phyloP scores from a whole-genome alignment of 1,140 invertebrate species.

The Telenomus remus region DNA sequence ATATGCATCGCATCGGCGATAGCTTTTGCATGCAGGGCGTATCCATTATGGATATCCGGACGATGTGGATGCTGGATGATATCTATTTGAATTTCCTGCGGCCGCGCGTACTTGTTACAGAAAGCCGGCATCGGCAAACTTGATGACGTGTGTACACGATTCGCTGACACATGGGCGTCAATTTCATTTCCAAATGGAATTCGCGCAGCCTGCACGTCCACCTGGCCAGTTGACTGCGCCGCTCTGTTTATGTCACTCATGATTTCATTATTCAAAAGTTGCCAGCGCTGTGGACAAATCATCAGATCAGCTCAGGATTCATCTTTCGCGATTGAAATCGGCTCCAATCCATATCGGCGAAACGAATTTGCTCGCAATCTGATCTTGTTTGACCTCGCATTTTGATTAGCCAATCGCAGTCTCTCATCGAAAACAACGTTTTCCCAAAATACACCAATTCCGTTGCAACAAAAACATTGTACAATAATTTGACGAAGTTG shows the following conservation, averaged over 20 bases:
- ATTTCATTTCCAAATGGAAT: constrained; percentile 56
- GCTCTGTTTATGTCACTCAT: constrained; percentile 38
- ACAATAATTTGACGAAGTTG: no score
- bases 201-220: constrained; percentile 7
- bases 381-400: no score
- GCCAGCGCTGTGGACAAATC: constrained; percentile 28
- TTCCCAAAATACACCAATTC: no score
- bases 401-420: no score
- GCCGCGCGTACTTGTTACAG: constrained; percentile 52
- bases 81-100: constrained; percentile 57
- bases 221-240: no score
- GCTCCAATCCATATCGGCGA: not conserved
- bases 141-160: constrained; percentile 45
- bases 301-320: constrained; percentile 7
- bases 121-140: constrained; percentile 36
- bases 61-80: constrained; percentile 47
- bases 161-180: constrained; percentile 49
- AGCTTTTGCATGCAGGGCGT: constrained; percentile 62
- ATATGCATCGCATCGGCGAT: constrained; percentile 68
- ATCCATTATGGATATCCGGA: constrained; percentile 69
- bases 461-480: no score
- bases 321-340: constrained; percentile 8
- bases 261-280: constrained; percentile 51
- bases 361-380: not conserved
- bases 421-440: no score